Conservation (phyloP, 2,797 vertebrate species). For the Oryzias sinensis region DNA sequence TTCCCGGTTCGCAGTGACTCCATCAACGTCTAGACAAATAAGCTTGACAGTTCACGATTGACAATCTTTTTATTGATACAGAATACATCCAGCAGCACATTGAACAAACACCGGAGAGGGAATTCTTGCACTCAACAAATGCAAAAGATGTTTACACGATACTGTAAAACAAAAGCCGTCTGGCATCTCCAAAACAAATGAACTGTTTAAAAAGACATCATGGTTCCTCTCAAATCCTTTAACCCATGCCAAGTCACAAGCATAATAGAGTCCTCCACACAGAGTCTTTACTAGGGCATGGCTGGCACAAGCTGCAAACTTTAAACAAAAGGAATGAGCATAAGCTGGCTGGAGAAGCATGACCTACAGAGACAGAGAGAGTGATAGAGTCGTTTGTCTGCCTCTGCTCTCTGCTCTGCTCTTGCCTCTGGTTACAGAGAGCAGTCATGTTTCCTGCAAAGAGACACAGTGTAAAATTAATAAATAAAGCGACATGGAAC, state of each 20-base stretch:
- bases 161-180: constrained; percentile 60
- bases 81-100: constrained; percentile 23
- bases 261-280: constrained; percentile 73
- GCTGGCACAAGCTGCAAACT: constrained; percentile 72
- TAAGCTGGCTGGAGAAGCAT: constrained; percentile 71
- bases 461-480: constrained; percentile 78
- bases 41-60: constrained; percentile 43
- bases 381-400: constrained; percentile 75
- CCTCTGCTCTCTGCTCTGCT: constrained; percentile 59
- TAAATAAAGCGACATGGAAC: constrained; percentile 72
- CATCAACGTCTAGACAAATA: constrained; percentile 61
- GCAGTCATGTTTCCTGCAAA: constrained; percentile 72
- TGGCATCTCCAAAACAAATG: constrained; percentile 62
- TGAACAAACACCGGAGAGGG: constrained; percentile 34
- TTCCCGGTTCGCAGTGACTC: constrained; percentile 52
- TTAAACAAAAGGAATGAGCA: constrained; percentile 73
- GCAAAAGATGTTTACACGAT: constrained; percentile 49
- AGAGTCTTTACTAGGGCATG: constrained; percentile 68
- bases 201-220: constrained; percentile 77
- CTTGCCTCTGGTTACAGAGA: constrained; percentile 70
- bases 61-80: constrained; percentile 47
- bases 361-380: constrained; percentile 76
- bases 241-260: constrained; percentile 70
- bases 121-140: constrained; percentile 39
- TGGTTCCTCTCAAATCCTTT: constrained; percentile 69